A percentile compares a stretch with the other conserved stretches of the same genome.
phyloP scores from a whole-genome alignment of 2,113 vertebrate species.

The Mesoclemmys tuberculata region DNA sequence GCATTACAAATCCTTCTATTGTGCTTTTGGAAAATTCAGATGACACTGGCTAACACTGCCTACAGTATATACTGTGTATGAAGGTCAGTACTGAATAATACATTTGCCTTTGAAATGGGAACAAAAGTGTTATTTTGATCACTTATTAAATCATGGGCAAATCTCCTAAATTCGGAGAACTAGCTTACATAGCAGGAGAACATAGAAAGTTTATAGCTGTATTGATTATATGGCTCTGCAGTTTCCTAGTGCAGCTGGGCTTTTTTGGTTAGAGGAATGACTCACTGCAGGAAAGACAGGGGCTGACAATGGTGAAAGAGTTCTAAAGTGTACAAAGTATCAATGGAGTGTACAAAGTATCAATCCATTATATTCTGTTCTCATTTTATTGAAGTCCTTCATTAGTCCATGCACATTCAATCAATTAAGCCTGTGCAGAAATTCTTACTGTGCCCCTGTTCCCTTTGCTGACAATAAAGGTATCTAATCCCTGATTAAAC shows the following conservation, averaged over 20 bases:
- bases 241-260: background rate
- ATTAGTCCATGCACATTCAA: constrained; percentile 5
- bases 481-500: constrained; percentile 30
- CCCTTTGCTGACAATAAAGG: constrained; percentile 39
- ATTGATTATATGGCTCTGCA: background rate
- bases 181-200: background rate
- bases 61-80: background rate
- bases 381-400: constrained; percentile 55
- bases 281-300: constrained; percentile 45
- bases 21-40: background rate
- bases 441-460: constrained; percentile 31
- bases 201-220: background rate
- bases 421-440: constrained; percentile 41
- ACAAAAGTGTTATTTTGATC: background rate
- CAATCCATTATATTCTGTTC: constrained; percentile 48
- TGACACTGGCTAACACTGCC: background rate
- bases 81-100: background rate
- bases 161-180: background rate
- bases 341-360: constrained; percentile 53
- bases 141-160: background rate
- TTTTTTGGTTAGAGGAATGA: constrained; percentile 32
- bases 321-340: constrained; percentile 48
- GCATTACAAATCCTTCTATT: background rate
- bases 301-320: constrained; percentile 37
- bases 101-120: background rate